Conservation (phyloP, 2,113 vertebrate genomes). For the Rhadina sibilatrix region DNA sequence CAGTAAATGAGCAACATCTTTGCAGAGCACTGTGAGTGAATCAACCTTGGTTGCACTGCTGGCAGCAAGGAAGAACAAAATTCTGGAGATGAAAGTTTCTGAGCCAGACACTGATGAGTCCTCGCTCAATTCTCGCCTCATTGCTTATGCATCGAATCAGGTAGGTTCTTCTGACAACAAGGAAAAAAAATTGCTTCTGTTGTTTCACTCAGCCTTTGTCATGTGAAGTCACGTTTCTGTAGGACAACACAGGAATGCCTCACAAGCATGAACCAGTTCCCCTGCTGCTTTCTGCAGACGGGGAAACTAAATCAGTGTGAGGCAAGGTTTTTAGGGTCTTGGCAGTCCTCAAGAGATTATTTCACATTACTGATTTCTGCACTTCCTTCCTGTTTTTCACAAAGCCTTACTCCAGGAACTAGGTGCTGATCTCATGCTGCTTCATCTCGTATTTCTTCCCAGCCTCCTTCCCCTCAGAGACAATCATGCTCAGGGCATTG, state of each 20-base stretch:
- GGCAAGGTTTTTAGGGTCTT: background rate
- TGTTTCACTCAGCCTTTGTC: background rate
- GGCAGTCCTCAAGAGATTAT: background rate
- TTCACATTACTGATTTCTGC: background rate
- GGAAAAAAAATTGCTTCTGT: background rate
- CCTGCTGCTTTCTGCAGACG: background rate
- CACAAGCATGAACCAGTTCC: background rate
- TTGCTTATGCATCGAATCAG: constrained; percentile 93
- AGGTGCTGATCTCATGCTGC: background rate
- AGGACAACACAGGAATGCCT: background rate
- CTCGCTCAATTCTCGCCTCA: constrained; percentile 83
- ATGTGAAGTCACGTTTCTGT: background rate
- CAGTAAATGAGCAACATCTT: background rate
- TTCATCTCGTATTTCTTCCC: background rate
- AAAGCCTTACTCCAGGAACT: background rate
- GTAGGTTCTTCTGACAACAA: constrained; percentile 56
- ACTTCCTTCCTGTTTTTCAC: background rate
- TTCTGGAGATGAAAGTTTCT: constrained; percentile 78
- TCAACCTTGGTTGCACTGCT: constrained; percentile 90
- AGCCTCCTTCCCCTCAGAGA: background rate
- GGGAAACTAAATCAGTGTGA: background rate
- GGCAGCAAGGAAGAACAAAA: constrained; percentile 89
- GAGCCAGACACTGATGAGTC: constrained; percentile 84
- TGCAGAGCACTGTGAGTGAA: constrained; percentile 92
- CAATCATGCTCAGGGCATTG: rapidly evolving